Conservation (phyloP, 2,888 invertebrate species). For the Thereva nobilitata region DNA sequence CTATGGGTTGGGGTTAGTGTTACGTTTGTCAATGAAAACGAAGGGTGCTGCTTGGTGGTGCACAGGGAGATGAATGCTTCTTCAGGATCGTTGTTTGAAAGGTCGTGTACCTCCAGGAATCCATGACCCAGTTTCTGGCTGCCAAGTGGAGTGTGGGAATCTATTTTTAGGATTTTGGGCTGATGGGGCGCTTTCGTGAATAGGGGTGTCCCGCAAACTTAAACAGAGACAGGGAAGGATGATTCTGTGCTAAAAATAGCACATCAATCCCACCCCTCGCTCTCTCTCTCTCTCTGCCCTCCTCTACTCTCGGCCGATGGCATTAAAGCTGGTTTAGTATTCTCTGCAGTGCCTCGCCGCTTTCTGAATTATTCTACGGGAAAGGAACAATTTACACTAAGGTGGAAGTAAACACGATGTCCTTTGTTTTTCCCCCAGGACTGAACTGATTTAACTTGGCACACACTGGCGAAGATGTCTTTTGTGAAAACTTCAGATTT, state of each 20-base stretch:
- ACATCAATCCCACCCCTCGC: too few species aligned
- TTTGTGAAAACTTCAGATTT: too few species aligned
- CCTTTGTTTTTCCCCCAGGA: too few species aligned
- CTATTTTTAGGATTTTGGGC: constrained; percentile 39
- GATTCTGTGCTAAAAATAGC: constrained; percentile 6
- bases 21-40: constrained; percentile 54
- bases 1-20: constrained; percentile 51
- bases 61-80: neutral
- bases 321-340: too few species aligned
- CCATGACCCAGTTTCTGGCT: constrained; percentile 37
- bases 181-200: neutral
- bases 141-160: constrained; percentile 42
- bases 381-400: too few species aligned
- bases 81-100: constrained; percentile 29
- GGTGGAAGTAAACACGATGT: too few species aligned
- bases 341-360: too few species aligned
- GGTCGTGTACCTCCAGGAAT: constrained; percentile 46
- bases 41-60: constrained; percentile 43
- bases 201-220: neutral
- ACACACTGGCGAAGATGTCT: too few species aligned
- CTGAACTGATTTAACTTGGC: too few species aligned
- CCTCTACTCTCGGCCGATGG: too few species aligned
- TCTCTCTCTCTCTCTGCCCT: too few species aligned
- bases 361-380: too few species aligned
- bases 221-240: neutral